Percentiles rank a stretch among this genome's conserved stretches.
phyloP scores from a whole-genome alignment of 1,140 invertebrate genomes.

The Brachionus calyciflorus region DNA sequence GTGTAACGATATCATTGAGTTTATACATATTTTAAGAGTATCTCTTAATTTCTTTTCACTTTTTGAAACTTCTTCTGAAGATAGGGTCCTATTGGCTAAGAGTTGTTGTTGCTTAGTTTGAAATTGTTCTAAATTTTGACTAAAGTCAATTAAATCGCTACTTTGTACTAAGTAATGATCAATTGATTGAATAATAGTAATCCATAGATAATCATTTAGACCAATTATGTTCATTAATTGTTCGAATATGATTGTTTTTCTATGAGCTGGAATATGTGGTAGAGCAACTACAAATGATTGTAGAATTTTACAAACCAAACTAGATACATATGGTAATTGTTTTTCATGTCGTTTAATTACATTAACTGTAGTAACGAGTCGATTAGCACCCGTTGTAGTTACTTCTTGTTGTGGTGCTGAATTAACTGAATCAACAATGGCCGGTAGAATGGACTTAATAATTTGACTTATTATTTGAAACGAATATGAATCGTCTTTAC shows the following conservation, averaged over 20 bases:
- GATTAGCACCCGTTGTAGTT: background rate
- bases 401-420: background rate
- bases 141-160: constrained; percentile 32
- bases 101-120: constrained; percentile 17
- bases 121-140: constrained; percentile 41
- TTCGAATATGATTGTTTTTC: constrained; percentile 73
- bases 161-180: constrained; percentile 38
- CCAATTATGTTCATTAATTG: constrained; percentile 74
- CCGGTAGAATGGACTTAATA: constrained; percentile 32
- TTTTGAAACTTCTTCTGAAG: constrained; percentile 3
- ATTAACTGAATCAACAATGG: constrained; percentile 26
- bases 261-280: constrained; percentile 82
- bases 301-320: constrained; percentile 68
- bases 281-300: constrained; percentile 83
- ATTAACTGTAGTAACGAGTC: constrained; percentile 4
- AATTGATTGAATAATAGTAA: constrained; percentile 55
- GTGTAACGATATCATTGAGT: constrained; percentile 25
- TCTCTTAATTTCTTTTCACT: constrained; percentile 39
- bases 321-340: constrained; percentile 50
- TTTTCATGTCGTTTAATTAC: constrained; percentile 43
- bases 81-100: background rate
- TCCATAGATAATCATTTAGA: constrained; percentile 71
- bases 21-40: constrained; percentile 3
- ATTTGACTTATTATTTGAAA: constrained; percentile 30
- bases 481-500: constrained; percentile 42